phyloP scores from a whole-genome alignment of 2,113 vertebrate species.

The Phylloscopus trochiloides region DNA sequence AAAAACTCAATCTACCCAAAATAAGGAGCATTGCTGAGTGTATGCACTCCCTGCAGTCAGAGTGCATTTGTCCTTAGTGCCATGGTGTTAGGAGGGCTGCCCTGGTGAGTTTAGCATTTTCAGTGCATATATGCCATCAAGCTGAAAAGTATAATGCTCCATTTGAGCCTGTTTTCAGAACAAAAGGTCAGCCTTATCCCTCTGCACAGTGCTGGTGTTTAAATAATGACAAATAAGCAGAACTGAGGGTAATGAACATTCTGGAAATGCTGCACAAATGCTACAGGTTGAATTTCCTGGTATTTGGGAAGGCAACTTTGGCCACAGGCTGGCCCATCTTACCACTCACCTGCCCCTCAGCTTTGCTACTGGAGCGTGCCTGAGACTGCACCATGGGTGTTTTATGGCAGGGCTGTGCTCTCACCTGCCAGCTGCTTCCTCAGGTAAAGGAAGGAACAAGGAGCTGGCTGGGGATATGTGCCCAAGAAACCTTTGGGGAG shows the following conservation, averaged over 20 bases:
- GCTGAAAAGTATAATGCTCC: background rate
- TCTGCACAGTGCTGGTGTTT: background rate
- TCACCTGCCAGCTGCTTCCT: background rate
- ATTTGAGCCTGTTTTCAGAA: background rate
- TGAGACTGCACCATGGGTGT: background rate
- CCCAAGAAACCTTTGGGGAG: background rate
- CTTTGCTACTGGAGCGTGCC: fast-evolving
- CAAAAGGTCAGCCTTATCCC: background rate
- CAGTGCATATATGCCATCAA: background rate
- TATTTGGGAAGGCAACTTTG: background rate
- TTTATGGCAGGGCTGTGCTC: background rate
- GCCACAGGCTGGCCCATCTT: background rate
- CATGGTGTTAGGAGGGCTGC: background rate
- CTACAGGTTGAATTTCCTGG: background rate
- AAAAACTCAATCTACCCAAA: background rate
- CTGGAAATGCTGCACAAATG: background rate
- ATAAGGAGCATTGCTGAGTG: background rate
- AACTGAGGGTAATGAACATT: background rate
- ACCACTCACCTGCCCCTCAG: background rate
- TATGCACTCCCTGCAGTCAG: background rate
- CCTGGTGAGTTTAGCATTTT: background rate
- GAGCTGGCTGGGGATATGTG: background rate
- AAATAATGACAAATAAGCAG: background rate
- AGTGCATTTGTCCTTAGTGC: background rate
- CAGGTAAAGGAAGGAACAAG: background rate